Base-by-base conservation (phyloP, 2,888 invertebrate genomes). In the Drosophila differens region DNA sequence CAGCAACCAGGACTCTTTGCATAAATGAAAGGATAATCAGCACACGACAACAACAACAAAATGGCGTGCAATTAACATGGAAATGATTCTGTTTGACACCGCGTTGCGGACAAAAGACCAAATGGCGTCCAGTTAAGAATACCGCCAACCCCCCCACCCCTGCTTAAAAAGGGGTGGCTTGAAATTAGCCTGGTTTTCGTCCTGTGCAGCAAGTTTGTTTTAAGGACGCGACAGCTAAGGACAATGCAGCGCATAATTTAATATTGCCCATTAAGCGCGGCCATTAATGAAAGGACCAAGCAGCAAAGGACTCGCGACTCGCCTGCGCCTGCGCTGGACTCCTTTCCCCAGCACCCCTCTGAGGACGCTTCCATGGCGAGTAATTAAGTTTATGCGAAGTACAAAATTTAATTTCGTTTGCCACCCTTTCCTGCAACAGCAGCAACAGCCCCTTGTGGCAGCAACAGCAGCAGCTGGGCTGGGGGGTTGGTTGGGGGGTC, bases 201-300 rank as follows among this genome's bases (percentile, higher is more conserved):
- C 59, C 70, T 39, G 14, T 30, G 25, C 44, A 33, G 61, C 63
- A 53, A 70, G 79, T 81, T 75, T 74, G 71, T 83, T 88, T 86
- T 85, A 89, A 77, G 87, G 83, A 77, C 58, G 32, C 58, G 30
- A 58, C 62, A 51, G 66, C 63, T 66, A 79, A 75, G 83, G 64
- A 77, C 90, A 90, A 82, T 74, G 85, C 81, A 82, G 79, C 81
- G 86, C 90, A 92, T 92, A 93, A 93, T 93, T 93, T 93, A 92
- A 93, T 93, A 93, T 93, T 93, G 90, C 91, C 92, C 92, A 93
- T 93, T 93, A 93, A 92, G 92, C 86, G 91, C 91, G 87, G 90
- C 93, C 92, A 93, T 92, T 93, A 92, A 92, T 90, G 89, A 92
- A 81, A 62, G 83, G 53, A 74, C 64, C 47, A 47, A 25, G 47